Conservation (phyloP, 1,140 invertebrate genomes). For the Drosophila kurseongensis region DNA sequence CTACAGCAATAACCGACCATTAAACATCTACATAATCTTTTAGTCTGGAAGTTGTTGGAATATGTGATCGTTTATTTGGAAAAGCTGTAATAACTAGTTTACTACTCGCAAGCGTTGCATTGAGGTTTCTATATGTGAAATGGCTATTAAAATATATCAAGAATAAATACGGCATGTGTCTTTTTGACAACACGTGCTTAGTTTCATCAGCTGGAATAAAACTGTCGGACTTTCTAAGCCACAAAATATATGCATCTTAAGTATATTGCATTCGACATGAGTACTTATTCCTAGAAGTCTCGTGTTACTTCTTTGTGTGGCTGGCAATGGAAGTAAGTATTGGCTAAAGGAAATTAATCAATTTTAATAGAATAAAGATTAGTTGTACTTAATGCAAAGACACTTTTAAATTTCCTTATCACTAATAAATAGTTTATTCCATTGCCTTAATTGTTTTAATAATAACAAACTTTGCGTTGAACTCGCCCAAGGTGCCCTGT, state of each 20-base stretch:
- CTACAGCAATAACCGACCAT: neutral
- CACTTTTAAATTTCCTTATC: too few relatives aligned
- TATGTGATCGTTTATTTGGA: constrained; percentile 28
- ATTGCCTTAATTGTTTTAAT: too few relatives aligned
- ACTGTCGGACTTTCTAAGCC: neutral
- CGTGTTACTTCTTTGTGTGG: neutral
- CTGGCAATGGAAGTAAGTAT: neutral
- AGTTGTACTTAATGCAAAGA: too few relatives aligned
- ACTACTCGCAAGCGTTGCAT: neutral
- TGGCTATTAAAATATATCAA: neutral
- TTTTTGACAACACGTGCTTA: neutral
- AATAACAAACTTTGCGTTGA: too few relatives aligned
- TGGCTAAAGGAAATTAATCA: neutral
- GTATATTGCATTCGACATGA: neutral
- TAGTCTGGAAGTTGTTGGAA: constrained; percentile 6
- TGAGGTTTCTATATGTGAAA: neutral
- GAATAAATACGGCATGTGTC: neutral
- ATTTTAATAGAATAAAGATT: too few relatives aligned
- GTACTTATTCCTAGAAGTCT: neutral
- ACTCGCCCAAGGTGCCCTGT: too few relatives aligned
- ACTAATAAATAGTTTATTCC: too few relatives aligned
- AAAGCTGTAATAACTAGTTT: constrained; percentile 31
- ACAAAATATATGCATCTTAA: neutral
- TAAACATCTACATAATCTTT: constrained; percentile 21
- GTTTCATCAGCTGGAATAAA: neutral